A percentile compares a stretch with the other conserved stretches of the same genome.
These are phyloP conservation scores for Oscheius sp. DNA, from an alignment of 1,140 invertebrate genomes.

Conservation along the genomic window DNA sequence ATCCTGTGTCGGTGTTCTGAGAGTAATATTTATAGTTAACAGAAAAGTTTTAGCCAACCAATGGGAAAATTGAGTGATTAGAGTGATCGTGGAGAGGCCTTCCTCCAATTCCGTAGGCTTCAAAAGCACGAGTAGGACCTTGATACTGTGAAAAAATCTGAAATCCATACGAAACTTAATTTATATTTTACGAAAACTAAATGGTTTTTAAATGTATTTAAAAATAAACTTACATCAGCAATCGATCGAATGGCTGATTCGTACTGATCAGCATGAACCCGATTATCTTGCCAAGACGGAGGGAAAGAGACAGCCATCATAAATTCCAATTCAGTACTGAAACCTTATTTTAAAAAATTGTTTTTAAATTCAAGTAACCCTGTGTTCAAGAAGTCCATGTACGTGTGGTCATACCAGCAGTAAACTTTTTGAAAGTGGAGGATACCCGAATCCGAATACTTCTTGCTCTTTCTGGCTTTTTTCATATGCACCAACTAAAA, in stretches of 20 bases:
- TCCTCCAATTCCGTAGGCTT: not conserved
- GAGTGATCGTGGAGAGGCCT: not conserved
- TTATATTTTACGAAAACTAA: not conserved
- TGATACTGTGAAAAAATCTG: not conserved
- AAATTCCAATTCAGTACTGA: not conserved
- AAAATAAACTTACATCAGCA: not conserved
- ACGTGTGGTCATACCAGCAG: constrained; percentile 44
- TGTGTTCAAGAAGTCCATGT: constrained; percentile 37
- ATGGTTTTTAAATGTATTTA: too few relatives aligned
- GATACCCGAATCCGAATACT: constrained; percentile 49
- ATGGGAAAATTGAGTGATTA: not conserved
- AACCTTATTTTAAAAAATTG: not conserved
- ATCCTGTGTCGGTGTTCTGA: not conserved
- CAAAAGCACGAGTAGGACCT: not conserved
- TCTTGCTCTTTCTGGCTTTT: constrained; percentile 54
- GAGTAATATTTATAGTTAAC: not conserved
- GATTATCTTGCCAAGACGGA: not conserved
- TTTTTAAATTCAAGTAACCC: not conserved
- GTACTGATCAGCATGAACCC: not conserved
- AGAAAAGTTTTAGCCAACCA: not conserved
- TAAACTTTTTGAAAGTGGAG: constrained; percentile 50
- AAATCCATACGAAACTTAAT: not conserved
- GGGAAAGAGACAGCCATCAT: not conserved
- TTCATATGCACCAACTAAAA: constrained; percentile 63
- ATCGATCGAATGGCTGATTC: not conserved